These are phyloP conservation scores for Prenolepis imparis DNA, from an alignment of 2,888 invertebrate species.

Conservation along the genomic window DNA sequence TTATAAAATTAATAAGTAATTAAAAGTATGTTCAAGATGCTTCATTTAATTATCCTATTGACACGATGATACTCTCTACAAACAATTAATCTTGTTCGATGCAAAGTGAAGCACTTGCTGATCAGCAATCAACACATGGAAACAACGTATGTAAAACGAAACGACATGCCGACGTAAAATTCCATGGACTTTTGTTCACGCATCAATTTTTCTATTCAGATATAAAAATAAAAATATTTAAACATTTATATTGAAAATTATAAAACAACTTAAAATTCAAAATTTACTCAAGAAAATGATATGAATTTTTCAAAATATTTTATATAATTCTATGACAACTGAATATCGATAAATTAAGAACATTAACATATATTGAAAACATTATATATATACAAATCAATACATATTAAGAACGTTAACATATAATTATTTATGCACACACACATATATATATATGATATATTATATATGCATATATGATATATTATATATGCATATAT, in stretches of 20 bases:
- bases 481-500: not conserved
- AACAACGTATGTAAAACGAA: constrained; percentile 57
- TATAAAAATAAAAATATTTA: not conserved
- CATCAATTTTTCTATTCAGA: not conserved
- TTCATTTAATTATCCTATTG: not conserved
- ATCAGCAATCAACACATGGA: constrained; percentile 58
- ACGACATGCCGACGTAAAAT: constrained; percentile 44
- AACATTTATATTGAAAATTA: not conserved
- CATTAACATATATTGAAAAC: not conserved
- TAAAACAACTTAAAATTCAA: not conserved
- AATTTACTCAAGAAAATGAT: not conserved
- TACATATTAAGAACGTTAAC: too few relatives aligned
- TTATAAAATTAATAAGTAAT: not conserved
- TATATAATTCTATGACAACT: not conserved
- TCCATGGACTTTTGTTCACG: constrained; percentile 52
- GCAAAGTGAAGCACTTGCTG: constrained; percentile 25
- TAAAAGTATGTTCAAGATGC: not conserved
- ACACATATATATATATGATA: too few relatives aligned
- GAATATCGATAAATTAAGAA: not conserved
- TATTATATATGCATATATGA: not conserved
- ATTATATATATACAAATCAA: too few relatives aligned
- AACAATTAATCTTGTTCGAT: not conserved
- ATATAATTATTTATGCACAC: too few relatives aligned
- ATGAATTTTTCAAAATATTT: not conserved
- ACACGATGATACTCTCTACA: not conserved